phyloP scores from a whole-genome alignment of 2,797 vertebrate genomes.

The Thripadectes ignobilis region DNA sequence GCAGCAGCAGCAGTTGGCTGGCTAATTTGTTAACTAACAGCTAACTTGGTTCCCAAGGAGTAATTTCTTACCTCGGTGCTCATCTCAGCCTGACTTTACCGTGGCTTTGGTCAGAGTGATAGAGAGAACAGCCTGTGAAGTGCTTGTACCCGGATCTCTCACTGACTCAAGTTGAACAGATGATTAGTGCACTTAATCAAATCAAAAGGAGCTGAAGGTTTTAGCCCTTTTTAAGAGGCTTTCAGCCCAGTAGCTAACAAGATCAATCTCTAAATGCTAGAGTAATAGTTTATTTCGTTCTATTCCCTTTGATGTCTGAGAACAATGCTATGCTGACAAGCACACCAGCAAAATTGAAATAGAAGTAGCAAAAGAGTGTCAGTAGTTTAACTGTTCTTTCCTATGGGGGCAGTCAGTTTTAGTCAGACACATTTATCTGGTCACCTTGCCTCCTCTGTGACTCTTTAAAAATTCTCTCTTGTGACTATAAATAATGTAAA shows the following conservation, averaged over 20 bases:
- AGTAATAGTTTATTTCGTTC: not conserved
- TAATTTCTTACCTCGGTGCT: not conserved
- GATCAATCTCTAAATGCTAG: not conserved
- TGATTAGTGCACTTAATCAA: slow-evolving; percentile 17
- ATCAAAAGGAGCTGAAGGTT: slow-evolving; percentile 34
- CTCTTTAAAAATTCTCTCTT: not conserved
- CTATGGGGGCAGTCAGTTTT: not conserved
- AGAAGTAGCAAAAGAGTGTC: not conserved
- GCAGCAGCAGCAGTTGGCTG: not conserved
- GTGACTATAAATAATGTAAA: not conserved
- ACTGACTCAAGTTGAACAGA: not conserved
- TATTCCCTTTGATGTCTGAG: not conserved
- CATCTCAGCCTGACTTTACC: not conserved
- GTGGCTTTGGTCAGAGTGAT: not conserved
- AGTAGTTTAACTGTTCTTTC: not conserved
- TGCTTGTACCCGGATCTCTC: not conserved
- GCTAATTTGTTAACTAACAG: not conserved
- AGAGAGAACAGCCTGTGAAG: not conserved
- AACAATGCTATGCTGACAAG: not conserved
- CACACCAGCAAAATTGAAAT: not conserved
- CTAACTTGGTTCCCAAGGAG: not conserved
- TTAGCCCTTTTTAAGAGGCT: slow-evolving; percentile 40
- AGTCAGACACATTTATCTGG: not conserved
- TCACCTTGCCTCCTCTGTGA: not conserved
- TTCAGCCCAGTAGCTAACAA: not conserved